Conservation (phyloP, 2,113 vertebrate species). For the Agelaius tricolor region DNA sequence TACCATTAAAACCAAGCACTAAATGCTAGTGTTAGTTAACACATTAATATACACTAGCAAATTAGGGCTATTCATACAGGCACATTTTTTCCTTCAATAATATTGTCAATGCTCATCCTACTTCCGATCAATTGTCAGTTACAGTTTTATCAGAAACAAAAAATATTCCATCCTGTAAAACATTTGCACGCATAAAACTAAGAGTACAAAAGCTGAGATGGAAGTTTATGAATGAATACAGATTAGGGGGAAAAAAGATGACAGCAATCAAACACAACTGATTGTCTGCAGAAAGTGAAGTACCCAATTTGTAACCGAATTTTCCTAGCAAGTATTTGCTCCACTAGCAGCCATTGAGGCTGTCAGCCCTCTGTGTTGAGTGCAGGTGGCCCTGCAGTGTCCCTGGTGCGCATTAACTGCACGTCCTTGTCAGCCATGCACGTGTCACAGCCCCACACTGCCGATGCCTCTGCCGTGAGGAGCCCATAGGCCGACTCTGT, state of each 20-base stretch:
- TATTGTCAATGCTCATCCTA: conserved; percentile 34
- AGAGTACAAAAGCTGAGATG: conserved; percentile 22
- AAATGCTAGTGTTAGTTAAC: not conserved
- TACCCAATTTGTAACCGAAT: conserved; percentile 9
- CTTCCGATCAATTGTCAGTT: not conserved
- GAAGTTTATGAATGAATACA: conserved; percentile 14
- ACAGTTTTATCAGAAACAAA: not conserved
- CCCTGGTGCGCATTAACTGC: conserved; percentile 75
- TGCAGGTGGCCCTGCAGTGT: conserved; percentile 44
- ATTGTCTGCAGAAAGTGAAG: conserved; percentile 58
- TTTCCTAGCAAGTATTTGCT: not conserved
- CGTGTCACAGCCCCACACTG: conserved; percentile 86
- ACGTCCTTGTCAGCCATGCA: conserved; percentile 85
- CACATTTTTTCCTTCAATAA: not conserved
- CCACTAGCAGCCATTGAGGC: not conserved
- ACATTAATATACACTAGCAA: conserved; percentile 6
- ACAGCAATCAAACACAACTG: not conserved
- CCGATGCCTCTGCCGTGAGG: conserved; percentile 80
- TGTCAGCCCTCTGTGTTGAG: conserved; percentile 67
- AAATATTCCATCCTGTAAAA: conserved; percentile 8
- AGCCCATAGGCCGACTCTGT: conserved; percentile 86
- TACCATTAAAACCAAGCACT: conserved; percentile 13
- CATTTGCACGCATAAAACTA: not conserved
- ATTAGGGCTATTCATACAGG: conserved; percentile 16
- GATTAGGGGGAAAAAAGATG: not conserved